Evolutionary conservation across 2,113 vertebrate genomes (phyloP), one percentile per base, ranked within the genome.

Genomic region (Lepisosteus oculatus): DNA sequence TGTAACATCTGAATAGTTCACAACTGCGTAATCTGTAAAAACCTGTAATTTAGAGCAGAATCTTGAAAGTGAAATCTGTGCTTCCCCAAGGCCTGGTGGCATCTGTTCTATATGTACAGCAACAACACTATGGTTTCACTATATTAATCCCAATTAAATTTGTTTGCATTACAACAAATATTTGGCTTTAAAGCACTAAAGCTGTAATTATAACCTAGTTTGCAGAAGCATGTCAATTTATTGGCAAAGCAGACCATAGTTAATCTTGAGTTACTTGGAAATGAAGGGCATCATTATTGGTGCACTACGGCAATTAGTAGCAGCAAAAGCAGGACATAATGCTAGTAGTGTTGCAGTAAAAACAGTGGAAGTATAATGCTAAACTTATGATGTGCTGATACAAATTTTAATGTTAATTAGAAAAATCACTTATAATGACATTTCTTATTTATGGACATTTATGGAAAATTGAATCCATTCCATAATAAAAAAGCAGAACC

Each of bases 71-170:
- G 82, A 81, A 86, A 81, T 80, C 74, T 84, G 80, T 12, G 59
- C 79, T 76, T 84, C 88, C 86, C 85, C 81, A 84, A 85, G 86
- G 86, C 85, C 84, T 76, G 29, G 76, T 65, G 76, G 80, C 86
- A 89, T 85, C 86, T 89, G 85, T 85, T 88, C 79, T 85, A 78
- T 86, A 87, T 80, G 85, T 79, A 77, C 75, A 41, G 64, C 67
- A 79, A 67, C 76, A 84, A 79, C 84, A 83, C 76, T 76, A 84
- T 73, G 79, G 80, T 81, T 85, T 79, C 81, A 76, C 74, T 72
- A 59, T 82, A 85, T 84, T 85, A 83, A 81, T 79, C 74, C 79
- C 79, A 85, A 87, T 88, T 89, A 84, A 89, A 84, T 82, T 79
- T 43, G 69, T 79, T 76, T 80, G 83, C 77, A 77, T 85, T 75